phyloP scores from a whole-genome alignment of 1,140 invertebrate species.

The Danaus melanippus region DNA sequence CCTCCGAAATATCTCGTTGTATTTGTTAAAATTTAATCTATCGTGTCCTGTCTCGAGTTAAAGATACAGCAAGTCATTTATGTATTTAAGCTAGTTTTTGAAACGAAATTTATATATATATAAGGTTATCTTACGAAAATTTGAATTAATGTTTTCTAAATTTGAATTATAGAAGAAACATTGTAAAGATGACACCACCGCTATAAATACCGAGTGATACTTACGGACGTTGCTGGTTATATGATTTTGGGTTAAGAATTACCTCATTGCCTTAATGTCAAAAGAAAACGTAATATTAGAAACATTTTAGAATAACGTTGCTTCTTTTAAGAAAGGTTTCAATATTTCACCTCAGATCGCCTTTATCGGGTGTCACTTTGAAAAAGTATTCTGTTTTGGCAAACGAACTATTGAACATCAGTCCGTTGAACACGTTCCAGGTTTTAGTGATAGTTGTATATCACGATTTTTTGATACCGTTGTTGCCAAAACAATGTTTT shows the following conservation, averaged over 20 bases:
- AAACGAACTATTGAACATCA: conserved; percentile 20
- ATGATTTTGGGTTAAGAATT: conserved; percentile 1
- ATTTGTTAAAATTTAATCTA: no score
- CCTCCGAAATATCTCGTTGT: no score
- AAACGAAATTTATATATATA: no score
- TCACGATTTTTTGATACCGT: conserved; percentile 7
- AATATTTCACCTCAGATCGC: conserved; percentile 17
- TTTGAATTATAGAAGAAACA: conserved; percentile 2
- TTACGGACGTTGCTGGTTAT: background rate
- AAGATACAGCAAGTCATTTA: no score
- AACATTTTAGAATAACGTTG: no score
- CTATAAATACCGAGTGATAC: background rate
- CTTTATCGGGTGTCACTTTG: conserved; percentile 26
- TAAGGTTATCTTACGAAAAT: no score
- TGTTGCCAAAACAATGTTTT: conserved; percentile 13
- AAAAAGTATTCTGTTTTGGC: conserved; percentile 26
- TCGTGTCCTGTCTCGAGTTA: no score
- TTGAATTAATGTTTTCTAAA: background rate
- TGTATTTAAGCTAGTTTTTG: no score
- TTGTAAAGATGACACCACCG: conserved; percentile 8
- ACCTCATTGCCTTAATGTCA: background rate
- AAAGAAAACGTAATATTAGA: no score
- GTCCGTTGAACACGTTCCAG: conserved; percentile 21
- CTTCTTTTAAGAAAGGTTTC: conserved; percentile 2
- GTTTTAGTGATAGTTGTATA: conserved; percentile 18